Base-by-base conservation (phyloP, 1,140 invertebrate genomes). In the Colletes latitarsis region DNA sequence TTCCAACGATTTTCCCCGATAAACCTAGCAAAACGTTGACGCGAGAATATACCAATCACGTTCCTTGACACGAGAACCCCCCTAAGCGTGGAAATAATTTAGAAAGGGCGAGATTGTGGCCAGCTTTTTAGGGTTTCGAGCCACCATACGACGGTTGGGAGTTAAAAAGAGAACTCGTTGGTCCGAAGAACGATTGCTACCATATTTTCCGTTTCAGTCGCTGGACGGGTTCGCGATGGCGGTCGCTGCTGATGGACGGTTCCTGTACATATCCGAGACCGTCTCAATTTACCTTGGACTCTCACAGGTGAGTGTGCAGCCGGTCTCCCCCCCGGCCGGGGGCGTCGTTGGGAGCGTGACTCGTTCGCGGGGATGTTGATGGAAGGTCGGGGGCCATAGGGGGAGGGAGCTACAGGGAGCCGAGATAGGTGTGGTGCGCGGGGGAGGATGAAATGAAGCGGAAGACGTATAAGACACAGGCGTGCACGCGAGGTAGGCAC, bases 231-330 rank as follows among this genome's bases (percentile, higher is more conserved):
- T 99, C 94, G 98, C 98, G 82, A 96, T 99, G 93, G 97, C 98
- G 19, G 95, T 99, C 63, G 98, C 97, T 53, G 97, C 97, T 87
- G 98, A 99, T 94, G 98, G 98, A 82, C 95, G 98, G 90, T 99
- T 99, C 94, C 95, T 99, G 89, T 99, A 99, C 95, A 99, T 99
- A 94, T 99, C 98, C 83, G 98, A 99, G 95, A 99, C 98, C 83
- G 98, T 99, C 88, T 99, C 98, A 90, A 99, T 99, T 93, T 99
- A 99, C 95, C 96, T 99, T 92, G 98, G 98, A 88, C 96, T 99
- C 91, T 99, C 98, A 93, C 98, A 99, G 96, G 98, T 99, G 94
- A 96, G 95, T 94, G 79, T 79, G 66, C 49, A 52, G 41, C 39
- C 8, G 9, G 15, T n/a, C 30, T 55, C 10, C n/a, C 30, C 53